Evolutionary conservation across 2,797 vertebrate species (phyloP).

Genomic region (Diceros bicornis): DNA sequence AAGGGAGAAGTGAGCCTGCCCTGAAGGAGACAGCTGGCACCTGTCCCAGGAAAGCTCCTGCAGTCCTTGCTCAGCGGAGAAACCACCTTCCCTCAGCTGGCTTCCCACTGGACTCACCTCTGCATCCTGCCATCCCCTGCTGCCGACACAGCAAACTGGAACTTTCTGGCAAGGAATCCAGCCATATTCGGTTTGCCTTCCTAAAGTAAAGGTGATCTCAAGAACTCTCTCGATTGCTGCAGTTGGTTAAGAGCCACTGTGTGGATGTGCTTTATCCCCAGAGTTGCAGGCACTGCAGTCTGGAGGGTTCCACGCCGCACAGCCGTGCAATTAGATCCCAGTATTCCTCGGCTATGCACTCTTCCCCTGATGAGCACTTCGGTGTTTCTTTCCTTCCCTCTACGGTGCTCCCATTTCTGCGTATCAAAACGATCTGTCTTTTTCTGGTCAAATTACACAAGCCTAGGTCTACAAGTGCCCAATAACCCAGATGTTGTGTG

Average conservation of each 20-base stretch:
- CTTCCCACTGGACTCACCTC: not conserved
- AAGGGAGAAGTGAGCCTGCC: not conserved
- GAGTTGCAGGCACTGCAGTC: not conserved
- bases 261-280: not conserved
- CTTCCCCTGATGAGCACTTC: not conserved
- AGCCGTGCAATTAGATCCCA: not conserved
- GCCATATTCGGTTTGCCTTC: not conserved
- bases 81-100: not conserved
- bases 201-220: not conserved
- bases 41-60: not conserved
- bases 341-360: not conserved
- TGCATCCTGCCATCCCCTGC: not conserved
- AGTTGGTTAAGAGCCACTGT: not conserved
- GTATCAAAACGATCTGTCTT: not conserved
- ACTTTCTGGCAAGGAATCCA: not conserved
- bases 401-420: not conserved
- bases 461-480: not conserved
- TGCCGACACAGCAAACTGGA: not conserved
- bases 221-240: not conserved
- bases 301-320: rapidly evolving
- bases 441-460: not conserved
- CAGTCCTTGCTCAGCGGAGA: not conserved
- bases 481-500: not conserved
- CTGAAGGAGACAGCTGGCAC: not conserved
- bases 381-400: not conserved